Evolutionary conservation across 2,888 invertebrate genomes (phyloP).

Genomic region (Alsophila aescularia): DNA sequence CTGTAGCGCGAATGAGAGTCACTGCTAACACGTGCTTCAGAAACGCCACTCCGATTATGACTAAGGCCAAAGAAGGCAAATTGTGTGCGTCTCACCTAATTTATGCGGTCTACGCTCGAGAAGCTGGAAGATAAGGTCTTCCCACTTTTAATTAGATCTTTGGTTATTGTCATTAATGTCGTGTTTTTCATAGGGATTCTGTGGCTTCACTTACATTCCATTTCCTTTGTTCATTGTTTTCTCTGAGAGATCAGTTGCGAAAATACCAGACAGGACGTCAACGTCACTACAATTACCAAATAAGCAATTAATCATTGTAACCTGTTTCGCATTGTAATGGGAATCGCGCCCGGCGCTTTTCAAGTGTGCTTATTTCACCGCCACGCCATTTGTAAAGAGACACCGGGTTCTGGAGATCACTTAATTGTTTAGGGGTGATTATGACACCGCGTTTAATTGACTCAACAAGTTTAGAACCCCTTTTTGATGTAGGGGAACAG

Average conservation of each 20-base stretch:
- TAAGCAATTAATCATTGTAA: conserved; percentile 40
- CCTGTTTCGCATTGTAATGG: conserved; percentile 39
- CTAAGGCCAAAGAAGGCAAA: no score
- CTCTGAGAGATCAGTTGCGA: background rate
- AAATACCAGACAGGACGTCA: conserved; percentile 1
- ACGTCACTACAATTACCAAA: conserved; percentile 11
- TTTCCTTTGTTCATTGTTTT: background rate
- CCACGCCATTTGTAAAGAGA: conserved; percentile 66
- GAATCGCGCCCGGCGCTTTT: conserved; percentile 39
- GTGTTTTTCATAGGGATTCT: no score
- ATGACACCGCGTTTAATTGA: conserved; percentile 73
- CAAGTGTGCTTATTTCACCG: conserved; percentile 54
- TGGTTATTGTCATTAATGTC: no score
- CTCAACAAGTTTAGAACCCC: conserved; percentile 74
- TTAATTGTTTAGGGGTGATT: conserved; percentile 76
- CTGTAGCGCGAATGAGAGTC: no score
- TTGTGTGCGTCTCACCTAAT: no score
- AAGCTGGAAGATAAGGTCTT: no score
- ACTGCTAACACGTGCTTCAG: no score
- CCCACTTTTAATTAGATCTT: no score
- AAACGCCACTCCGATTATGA: no score
- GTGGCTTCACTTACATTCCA: background rate
- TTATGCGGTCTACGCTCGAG: no score
- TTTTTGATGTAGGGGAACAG: conserved; percentile 52
- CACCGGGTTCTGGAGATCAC: conserved; percentile 62